Conservation (phyloP, 2,888 invertebrate genomes). For the Galerucella nymphaeae region DNA sequence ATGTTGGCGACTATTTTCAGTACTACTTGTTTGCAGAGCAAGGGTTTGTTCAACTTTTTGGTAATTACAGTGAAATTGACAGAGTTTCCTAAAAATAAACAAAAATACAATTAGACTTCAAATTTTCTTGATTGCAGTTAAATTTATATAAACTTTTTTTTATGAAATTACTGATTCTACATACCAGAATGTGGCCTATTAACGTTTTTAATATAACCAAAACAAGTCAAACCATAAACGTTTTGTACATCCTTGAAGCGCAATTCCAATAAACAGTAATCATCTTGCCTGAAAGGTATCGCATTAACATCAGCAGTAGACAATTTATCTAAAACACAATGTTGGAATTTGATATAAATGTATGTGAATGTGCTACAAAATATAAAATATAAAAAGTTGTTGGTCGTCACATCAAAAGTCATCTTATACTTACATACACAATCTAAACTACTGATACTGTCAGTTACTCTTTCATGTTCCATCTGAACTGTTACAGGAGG, state of each 20-base stretch:
- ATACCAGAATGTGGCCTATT: constrained; percentile 21
- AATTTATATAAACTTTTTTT: too few species aligned
- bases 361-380: neutral
- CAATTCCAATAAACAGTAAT: constrained; percentile 49
- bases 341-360: neutral
- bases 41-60: constrained; percentile 34
- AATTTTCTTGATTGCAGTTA: neutral
- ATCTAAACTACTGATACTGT: constrained; percentile 40
- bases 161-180: neutral
- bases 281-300: constrained; percentile 46
- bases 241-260: constrained; percentile 38
- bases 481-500: constrained; percentile 37
- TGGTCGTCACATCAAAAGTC: neutral
- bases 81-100: constrained; percentile 21
- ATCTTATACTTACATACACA: constrained; percentile 46
- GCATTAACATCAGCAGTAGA: constrained; percentile 39
- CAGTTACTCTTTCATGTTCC: constrained; percentile 39
- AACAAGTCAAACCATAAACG: constrained; percentile 40
- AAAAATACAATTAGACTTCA: constrained; percentile 1
- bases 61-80: constrained; percentile 45
- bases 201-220: constrained; percentile 43
- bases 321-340: constrained; percentile 47
- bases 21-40: constrained; percentile 48
- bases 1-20: constrained; percentile 61
- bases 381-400: neutral